phyloP scores from a whole-genome alignment of 2,797 vertebrate genomes.

The Halcyon leucocephala region DNA sequence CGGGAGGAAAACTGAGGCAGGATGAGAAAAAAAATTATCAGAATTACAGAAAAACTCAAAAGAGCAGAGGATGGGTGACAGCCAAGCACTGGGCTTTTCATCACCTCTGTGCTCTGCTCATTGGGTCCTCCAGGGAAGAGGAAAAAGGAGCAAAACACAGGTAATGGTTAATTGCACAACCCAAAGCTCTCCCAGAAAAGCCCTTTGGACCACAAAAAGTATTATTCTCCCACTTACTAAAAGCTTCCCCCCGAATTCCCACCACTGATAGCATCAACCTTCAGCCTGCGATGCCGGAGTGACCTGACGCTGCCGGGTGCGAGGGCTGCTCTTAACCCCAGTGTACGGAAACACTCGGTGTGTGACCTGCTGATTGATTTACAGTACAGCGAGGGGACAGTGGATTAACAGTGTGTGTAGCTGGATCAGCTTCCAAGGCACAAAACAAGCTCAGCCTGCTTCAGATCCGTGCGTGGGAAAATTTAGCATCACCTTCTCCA shows the following conservation, averaged over 20 bases:
- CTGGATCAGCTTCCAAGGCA: conserved; percentile 17
- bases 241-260: conserved; percentile 37
- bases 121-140: not conserved
- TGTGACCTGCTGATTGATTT: conserved; percentile 61
- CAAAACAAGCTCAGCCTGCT: not conserved
- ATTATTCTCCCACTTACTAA: conserved; percentile 7
- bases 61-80: not conserved
- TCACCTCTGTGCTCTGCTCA: not conserved
- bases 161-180: conserved; percentile 1
- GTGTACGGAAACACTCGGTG: not conserved
- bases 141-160: not conserved
- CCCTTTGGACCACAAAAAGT: not conserved
- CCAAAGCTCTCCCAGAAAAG: not conserved
- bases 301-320: not conserved
- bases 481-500: not conserved
- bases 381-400: conserved; percentile 42
- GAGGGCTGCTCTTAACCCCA: conserved; percentile 40
- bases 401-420: conserved; percentile 50
- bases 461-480: not conserved
- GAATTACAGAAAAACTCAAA: not conserved
- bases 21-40: not conserved
- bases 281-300: fast-evolving
- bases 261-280: not conserved
- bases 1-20: not conserved
- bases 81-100: not conserved